Evolutionary conservation across 2,113 vertebrate genomes (phyloP).

Genomic region (Crotophaga sulcirostris): DNA sequence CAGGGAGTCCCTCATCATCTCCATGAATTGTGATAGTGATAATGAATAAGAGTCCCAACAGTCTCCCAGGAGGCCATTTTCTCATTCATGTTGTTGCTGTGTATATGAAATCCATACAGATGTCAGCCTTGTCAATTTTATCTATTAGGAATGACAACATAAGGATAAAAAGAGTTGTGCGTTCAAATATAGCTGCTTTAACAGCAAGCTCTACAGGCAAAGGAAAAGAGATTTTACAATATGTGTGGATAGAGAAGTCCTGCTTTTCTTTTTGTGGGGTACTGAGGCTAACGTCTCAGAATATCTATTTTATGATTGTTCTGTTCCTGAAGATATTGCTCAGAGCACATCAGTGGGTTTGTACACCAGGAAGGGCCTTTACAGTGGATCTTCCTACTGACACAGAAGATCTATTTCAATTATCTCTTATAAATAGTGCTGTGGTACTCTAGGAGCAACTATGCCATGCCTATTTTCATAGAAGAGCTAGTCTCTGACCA

Average conservation of each 20-base stretch:
- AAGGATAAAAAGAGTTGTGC: slow-evolving; percentile 14
- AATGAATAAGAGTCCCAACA: not conserved
- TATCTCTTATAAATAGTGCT: not conserved
- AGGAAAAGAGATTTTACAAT: not conserved
- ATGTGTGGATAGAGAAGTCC: not conserved
- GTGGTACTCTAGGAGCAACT: not conserved
- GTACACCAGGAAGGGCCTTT: not conserved
- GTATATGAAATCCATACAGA: slow-evolving; percentile 28
- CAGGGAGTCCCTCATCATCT: not conserved
- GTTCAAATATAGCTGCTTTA: not conserved
- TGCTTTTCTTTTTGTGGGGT: not conserved
- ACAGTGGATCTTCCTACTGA: not conserved
- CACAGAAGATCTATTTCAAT: not conserved
- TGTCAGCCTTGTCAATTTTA: slow-evolving; percentile 22
- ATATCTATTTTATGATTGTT: not conserved
- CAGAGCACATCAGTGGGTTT: not conserved
- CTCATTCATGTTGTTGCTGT: not conserved
- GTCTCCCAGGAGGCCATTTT: slow-evolving; percentile 28
- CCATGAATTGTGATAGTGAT: slow-evolving; percentile 21
- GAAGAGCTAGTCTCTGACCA: not conserved
- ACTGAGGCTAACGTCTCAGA: not conserved
- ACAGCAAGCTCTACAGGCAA: not conserved
- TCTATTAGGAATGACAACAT: slow-evolving; percentile 12
- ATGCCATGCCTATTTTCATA: not conserved
- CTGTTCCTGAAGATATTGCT: not conserved